phyloP scores from a whole-genome alignment of 1,140 invertebrate species.

The Archivesica marissinica region DNA sequence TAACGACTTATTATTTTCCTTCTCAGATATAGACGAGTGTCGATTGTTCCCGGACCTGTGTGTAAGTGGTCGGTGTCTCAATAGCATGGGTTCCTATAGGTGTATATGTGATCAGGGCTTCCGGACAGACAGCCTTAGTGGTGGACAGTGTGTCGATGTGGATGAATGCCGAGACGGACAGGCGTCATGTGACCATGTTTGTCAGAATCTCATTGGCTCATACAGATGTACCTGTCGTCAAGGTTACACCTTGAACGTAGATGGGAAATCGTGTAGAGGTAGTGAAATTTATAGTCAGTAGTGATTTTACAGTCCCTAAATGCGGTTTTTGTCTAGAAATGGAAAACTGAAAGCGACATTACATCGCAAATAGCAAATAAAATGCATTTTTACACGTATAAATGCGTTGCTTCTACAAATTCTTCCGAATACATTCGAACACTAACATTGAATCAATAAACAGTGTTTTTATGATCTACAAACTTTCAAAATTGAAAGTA shows the following conservation, averaged over 20 bases:
- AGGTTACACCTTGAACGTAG: constrained; percentile 88
- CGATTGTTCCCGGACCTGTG: constrained; percentile 83
- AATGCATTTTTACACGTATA: too few species aligned
- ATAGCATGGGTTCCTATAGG: constrained; percentile 82
- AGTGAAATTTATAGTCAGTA: not conserved
- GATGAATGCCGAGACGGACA: constrained; percentile 88
- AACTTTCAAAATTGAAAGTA: too few species aligned
- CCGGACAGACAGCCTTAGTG: constrained; percentile 77
- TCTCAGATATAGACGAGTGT: constrained; percentile 86
- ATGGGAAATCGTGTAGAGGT: constrained; percentile 90
- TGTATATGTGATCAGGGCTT: constrained; percentile 84
- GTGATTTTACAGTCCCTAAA: too few species aligned
- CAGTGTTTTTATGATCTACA: too few species aligned
- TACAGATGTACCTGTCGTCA: constrained; percentile 82
- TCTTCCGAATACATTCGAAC: too few species aligned
- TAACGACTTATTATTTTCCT: not conserved
- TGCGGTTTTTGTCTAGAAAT: too few species aligned
- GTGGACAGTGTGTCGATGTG: constrained; percentile 89
- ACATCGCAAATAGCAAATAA: too few species aligned
- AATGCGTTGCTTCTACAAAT: too few species aligned
- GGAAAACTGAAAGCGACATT: too few species aligned
- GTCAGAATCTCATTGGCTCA: constrained; percentile 83
- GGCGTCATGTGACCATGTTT: constrained; percentile 90
- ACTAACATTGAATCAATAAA: too few species aligned
- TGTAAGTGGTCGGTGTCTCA: constrained; percentile 81